Evolutionary conservation across 2,113 vertebrate species (phyloP).

Genomic region (Centropus unirufus): DNA sequence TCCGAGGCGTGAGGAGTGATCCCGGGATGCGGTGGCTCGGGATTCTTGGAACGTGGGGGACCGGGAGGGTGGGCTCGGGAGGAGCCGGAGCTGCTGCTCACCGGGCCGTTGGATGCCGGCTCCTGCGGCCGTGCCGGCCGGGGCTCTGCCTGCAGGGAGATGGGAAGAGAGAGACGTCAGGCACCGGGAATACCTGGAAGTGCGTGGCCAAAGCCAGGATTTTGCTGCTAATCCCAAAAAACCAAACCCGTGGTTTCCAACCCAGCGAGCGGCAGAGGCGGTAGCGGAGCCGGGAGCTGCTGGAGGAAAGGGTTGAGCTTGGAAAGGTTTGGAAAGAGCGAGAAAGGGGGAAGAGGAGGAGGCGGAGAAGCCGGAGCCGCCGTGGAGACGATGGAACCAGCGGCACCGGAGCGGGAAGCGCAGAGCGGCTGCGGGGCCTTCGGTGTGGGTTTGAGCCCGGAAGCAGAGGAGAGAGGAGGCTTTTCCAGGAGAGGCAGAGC

Average conservation of each 20-base stretch:
- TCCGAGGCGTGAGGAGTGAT: slow-evolving; percentile 72
- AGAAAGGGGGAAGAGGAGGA: not conserved
- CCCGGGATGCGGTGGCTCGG: slow-evolving; percentile 73
- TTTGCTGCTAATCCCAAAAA: not conserved
- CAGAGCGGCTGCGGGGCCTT: not conserved
- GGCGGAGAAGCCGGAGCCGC: not conserved
- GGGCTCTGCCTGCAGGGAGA: slow-evolving; percentile 60
- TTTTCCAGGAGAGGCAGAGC: not conserved
- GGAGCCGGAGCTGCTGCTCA: not conserved
- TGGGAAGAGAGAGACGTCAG: not conserved
- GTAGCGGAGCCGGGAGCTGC: too few relatives aligned
- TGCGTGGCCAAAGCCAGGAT: fast-evolving
- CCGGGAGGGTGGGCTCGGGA: slow-evolving; percentile 42
- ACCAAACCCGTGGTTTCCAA: not conserved
- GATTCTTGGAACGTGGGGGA: slow-evolving; percentile 67
- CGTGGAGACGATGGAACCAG: not conserved
- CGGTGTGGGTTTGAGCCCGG: not conserved
- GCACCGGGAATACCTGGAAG: not conserved
- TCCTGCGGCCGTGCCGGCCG: slow-evolving; percentile 69
- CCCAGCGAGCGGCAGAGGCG: too few relatives aligned
- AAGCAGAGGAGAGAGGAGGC: not conserved
- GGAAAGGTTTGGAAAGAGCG: not conserved
- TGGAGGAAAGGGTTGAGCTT: not conserved
- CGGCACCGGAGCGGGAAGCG: not conserved
- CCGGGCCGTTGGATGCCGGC: slow-evolving; percentile 81